Base-by-base conservation (phyloP, 2,113 vertebrate species). In the Forbesichthys agassizii region DNA sequence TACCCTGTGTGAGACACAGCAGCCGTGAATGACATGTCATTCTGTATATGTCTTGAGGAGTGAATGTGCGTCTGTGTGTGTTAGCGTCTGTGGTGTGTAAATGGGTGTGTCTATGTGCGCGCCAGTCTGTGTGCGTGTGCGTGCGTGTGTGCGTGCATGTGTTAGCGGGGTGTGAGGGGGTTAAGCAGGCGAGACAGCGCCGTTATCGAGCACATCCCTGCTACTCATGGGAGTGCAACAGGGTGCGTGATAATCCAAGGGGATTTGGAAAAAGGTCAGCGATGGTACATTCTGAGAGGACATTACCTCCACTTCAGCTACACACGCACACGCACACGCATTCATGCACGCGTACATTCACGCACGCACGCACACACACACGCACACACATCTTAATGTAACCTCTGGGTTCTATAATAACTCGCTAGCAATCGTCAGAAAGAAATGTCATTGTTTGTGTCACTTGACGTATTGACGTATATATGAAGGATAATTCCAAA, bases 231-330 rank as follows among this genome's bases (percentile, higher is more conserved):
- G 64, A 66, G 62, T 67, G 75, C 61, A 60, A 80, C 69, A 58
- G 42, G 67, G 80, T 69, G 78, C 68, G 72, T 70, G 62, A 48
- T 79, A 73, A 73, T 79, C 55, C 58, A 66, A 83, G 52, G 42
- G 11, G 73, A 76, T 67, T 14, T 61, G 62, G 42, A 60, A 48
- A 79, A 79, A 79, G 61, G 73, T 78, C 74, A 78, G 20, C 7
- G n/a, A 49, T n/a, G 58, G 64, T 58, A 16, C 64, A 63, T 46
- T 33, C 53, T 27, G 36, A 62, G 12, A n/a, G 16, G 27, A 59
- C 42, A 49, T 20, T 63, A 36, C 16, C 36, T 33, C 56, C 16
- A 11, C 18, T n/a, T 16, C 52, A 16, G 52, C 52, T 16, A 55
- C 57, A 59, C 57, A 13, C 20, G 13, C 20, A 27, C 59, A 47